Evolutionary conservation across 2,113 vertebrate species (phyloP).

Genomic region (Oryzias woworae): DNA sequence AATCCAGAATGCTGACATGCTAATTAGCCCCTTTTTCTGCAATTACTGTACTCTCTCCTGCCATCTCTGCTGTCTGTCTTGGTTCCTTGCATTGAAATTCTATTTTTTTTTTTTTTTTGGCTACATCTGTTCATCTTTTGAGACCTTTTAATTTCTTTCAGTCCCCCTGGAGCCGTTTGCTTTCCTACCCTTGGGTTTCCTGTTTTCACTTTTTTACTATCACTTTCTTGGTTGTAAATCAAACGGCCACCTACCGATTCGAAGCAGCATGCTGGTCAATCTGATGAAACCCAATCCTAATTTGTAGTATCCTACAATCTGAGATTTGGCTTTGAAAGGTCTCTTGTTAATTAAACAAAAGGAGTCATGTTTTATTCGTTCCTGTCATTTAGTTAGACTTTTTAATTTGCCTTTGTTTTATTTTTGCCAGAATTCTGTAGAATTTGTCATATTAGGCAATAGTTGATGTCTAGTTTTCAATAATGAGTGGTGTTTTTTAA

Average conservation of each 20-base stretch:
- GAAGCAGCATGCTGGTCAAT: constrained; percentile 54
- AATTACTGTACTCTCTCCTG: constrained; percentile 54
- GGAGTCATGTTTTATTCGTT: constrained; percentile 20
- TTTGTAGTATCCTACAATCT: constrained; percentile 67
- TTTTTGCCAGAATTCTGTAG: not conserved
- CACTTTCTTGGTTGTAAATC: constrained; percentile 51
- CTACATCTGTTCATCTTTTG: constrained; percentile 24
- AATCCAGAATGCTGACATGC: constrained; percentile 62
- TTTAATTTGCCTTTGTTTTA: constrained; percentile 28
- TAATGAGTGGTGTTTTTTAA: not conserved
- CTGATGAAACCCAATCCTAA: constrained; percentile 59
- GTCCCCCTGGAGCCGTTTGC: constrained; percentile 8
- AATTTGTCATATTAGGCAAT: not conserved
- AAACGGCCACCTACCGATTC: constrained; percentile 49
- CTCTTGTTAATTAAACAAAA: constrained; percentile 45
- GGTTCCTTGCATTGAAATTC: constrained; percentile 32
- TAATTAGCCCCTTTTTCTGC: constrained; percentile 70
- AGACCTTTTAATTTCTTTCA: constrained; percentile 8
- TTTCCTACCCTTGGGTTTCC: not conserved
- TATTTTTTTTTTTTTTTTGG: constrained; percentile 2
- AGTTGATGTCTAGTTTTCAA: not conserved
- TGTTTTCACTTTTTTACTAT: constrained; percentile 12
- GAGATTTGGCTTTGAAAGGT: constrained; percentile 39
- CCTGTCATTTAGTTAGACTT: constrained; percentile 32
- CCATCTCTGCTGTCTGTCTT: constrained; percentile 27